Conservation (phyloP, 2,888 invertebrate genomes). For the Fabriciana adippe region DNA sequence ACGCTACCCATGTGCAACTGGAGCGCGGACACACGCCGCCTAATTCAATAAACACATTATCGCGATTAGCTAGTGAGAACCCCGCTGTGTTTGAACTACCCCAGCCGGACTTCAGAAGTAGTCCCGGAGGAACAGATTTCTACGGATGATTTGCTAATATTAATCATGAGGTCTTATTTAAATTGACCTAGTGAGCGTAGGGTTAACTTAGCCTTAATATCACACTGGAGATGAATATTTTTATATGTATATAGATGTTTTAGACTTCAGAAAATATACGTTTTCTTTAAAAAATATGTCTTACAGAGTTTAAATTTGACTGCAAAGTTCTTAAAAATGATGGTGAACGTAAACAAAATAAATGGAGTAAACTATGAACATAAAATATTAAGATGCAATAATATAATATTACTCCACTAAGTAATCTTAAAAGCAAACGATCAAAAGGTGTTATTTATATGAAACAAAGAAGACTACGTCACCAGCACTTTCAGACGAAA, state of each 20-base stretch:
- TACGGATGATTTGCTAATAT: slow-evolving; percentile 64
- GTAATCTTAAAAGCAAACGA: slow-evolving; percentile 31
- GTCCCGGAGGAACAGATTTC: slow-evolving; percentile 70
- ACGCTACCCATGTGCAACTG: slow-evolving; percentile 57
- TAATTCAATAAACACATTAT: slow-evolving; percentile 83
- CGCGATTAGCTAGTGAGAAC: slow-evolving; percentile 75
- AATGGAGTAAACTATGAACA: neutral
- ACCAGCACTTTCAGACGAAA: slow-evolving; percentile 45
- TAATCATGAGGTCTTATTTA: slow-evolving; percentile 72
- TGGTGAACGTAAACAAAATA: neutral
- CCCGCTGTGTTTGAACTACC: slow-evolving; percentile 49
- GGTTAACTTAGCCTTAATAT: slow-evolving; percentile 36
- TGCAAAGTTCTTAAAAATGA: too few species aligned
- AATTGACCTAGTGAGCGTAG: slow-evolving; percentile 51
- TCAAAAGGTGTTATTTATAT: slow-evolving; percentile 30
- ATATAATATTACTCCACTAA: slow-evolving; percentile 22
- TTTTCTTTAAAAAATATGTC: too few species aligned
- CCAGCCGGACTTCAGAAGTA: slow-evolving; percentile 50
- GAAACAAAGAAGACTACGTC: slow-evolving; percentile 30
- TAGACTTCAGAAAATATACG: too few species aligned
- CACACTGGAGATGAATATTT: slow-evolving; percentile 9
- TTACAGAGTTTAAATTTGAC: too few species aligned
- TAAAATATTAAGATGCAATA: slow-evolving; percentile 16
- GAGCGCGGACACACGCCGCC: slow-evolving; percentile 73
- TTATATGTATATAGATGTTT: neutral